These are phyloP conservation scores for Stichopus chloronotus DNA, from an alignment of 35 echinoderm and acorn worm genomes.

Conservation along the genomic window DNA sequence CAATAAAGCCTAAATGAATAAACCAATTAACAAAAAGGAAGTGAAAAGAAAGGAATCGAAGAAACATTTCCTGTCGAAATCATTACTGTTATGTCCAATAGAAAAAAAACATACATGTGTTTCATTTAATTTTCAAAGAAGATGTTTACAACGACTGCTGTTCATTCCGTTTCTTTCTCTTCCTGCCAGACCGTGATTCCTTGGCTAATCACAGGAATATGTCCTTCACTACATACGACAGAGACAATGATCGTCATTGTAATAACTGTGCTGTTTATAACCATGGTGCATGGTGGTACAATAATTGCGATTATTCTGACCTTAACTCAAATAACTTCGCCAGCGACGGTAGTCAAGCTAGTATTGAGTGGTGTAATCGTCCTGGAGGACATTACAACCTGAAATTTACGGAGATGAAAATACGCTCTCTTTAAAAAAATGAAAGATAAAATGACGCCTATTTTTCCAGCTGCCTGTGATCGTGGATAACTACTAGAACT, in stretches of 20 bases:
- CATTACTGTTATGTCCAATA: too few relatives aligned
- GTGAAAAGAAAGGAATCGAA: too few relatives aligned
- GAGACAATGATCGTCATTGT: neutral
- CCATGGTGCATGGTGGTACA: conserved; percentile 7
- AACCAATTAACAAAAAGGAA: too few relatives aligned
- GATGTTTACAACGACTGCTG: too few relatives aligned
- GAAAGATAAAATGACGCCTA: too few relatives aligned
- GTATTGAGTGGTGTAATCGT: neutral
- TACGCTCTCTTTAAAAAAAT: neutral
- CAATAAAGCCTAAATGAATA: too few relatives aligned
- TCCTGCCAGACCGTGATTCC: neutral
- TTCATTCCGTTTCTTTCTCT: neutral
- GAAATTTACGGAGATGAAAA: conserved; percentile 14
- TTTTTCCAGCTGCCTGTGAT: too few relatives aligned
- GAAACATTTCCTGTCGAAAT: too few relatives aligned
- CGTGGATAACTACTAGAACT: too few relatives aligned
- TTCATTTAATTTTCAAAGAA: too few relatives aligned
- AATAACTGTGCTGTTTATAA: neutral
- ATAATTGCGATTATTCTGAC: conserved; percentile 37
- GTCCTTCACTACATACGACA: neutral
- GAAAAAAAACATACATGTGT: too few relatives aligned
- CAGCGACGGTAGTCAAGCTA: neutral
- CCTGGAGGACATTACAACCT: neutral
- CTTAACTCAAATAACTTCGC: conserved; percentile 60
- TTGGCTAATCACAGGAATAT: conserved; percentile 21